Evolutionary conservation across 2,888 invertebrate genomes (phyloP).

Genomic region (Polyommatus icarus): DNA sequence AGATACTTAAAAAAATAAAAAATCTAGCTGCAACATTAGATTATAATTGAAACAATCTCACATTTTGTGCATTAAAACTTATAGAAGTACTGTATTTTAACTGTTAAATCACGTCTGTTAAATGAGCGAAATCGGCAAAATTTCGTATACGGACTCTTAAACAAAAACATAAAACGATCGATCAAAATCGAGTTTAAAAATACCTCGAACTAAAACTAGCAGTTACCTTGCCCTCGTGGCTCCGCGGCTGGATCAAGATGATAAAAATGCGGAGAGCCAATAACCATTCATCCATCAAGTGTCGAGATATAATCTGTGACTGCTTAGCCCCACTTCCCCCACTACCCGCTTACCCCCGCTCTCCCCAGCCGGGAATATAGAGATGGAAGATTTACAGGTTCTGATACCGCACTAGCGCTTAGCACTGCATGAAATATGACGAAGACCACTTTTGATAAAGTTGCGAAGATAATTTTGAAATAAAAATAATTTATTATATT

Average conservation of each 20-base stretch:
- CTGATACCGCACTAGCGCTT: conserved; percentile 68
- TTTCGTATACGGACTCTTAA: too few relatives aligned
- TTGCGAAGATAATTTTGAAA: neutral
- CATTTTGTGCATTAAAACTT: too few relatives aligned
- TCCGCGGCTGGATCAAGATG: conserved; percentile 78
- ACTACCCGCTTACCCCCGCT: conserved; percentile 60
- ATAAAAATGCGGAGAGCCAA: conserved; percentile 85
- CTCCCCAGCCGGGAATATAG: conserved; percentile 72
- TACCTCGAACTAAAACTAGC: conserved; percentile 41
- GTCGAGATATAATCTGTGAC: conserved; percentile 85
- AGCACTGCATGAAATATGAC: conserved; percentile 43
- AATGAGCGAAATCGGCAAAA: too few relatives aligned
- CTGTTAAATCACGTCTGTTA: too few relatives aligned
- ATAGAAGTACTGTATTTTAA: too few relatives aligned
- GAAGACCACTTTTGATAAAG: conserved; percentile 37
- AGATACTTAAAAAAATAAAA: too few relatives aligned
- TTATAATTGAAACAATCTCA: too few relatives aligned
- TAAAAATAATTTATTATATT: too few relatives aligned
- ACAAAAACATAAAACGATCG: conserved; percentile 32
- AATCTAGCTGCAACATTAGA: too few relatives aligned
- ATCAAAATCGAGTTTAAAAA: conserved; percentile 37
- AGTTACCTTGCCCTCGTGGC: conserved; percentile 67
- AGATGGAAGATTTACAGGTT: conserved; percentile 79
- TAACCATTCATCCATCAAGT: conserved; percentile 90
- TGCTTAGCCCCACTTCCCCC: conserved; percentile 71